These are phyloP conservation scores for Adelphocoris suturalis DNA, from an alignment of 2,888 invertebrate species.

Conservation along the genomic window DNA sequence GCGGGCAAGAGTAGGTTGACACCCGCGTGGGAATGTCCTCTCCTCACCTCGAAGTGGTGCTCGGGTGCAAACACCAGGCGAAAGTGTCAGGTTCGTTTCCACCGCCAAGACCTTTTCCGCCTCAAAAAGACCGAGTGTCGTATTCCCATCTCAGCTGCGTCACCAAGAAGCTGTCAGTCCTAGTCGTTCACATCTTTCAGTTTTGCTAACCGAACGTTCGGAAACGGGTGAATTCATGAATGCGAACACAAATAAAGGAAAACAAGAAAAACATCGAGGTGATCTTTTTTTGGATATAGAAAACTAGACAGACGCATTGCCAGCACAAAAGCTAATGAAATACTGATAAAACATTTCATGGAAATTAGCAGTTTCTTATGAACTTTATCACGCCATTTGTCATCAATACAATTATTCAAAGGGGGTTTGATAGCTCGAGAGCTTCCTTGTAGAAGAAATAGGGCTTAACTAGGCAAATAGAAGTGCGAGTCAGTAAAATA, in stretches of 20 bases:
- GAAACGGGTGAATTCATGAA: constrained; percentile 6
- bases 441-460: too few relatives aligned
- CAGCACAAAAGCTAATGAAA: background rate
- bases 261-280: background rate
- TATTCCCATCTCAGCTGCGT: constrained; percentile 16
- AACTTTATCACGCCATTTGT: too few relatives aligned
- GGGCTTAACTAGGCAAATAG: too few relatives aligned
- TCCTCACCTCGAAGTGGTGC: constrained; percentile 25
- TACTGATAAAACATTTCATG: too few relatives aligned
- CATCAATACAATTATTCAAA: too few relatives aligned
- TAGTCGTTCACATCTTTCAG: background rate
- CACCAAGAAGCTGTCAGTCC: background rate
- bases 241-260: background rate
- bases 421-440: too few relatives aligned
- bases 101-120: background rate
- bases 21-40: constrained; percentile 12
- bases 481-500: too few relatives aligned
- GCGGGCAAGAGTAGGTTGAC: constrained; percentile 19
- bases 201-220: background rate
- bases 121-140: background rate
- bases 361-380: too few relatives aligned
- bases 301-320: background rate
- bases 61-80: background rate
- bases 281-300: background rate
- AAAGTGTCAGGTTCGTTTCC: background rate